phyloP scores from a whole-genome alignment of 2,797 vertebrate genomes.

The Mormyrus proboscirostris region DNA sequence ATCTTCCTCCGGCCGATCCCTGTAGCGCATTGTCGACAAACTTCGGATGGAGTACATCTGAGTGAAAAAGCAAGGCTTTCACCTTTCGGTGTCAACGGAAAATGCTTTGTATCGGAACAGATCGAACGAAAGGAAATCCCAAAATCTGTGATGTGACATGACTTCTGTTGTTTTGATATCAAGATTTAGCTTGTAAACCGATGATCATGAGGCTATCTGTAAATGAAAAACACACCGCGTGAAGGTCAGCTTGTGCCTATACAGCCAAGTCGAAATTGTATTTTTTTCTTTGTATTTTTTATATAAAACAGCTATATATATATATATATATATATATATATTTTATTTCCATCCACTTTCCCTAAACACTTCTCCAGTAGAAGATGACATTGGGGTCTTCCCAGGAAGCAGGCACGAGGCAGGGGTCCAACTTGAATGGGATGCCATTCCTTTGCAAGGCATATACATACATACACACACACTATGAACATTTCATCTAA shows the following conservation, averaged over 20 bases:
- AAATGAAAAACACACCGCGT: background rate
- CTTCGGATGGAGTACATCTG: slow-evolving; percentile 85
- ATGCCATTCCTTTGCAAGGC: background rate
- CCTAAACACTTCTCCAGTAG: background rate
- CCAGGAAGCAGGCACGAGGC: background rate
- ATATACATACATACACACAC: background rate
- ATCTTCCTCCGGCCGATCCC: slow-evolving; percentile 65
- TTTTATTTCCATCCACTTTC: background rate
- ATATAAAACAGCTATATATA: too few relatives aligned
- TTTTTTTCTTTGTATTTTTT: background rate
- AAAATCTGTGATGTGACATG: background rate
- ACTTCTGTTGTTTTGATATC: background rate
- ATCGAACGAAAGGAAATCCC: background rate
- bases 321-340: background rate
- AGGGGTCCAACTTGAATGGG: background rate
- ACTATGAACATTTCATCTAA: background rate
- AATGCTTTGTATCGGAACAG: background rate
- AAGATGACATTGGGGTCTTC: background rate
- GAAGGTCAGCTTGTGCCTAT: background rate
- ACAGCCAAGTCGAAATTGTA: background rate
- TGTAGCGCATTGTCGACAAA: slow-evolving; percentile 65
- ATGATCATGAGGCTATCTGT: background rate
- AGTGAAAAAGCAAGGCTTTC: slow-evolving; percentile 23
- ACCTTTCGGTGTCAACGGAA: too few relatives aligned
- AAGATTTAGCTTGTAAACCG: background rate